Percentiles rank a stretch among this genome's conserved stretches.
phyloP scores from a whole-genome alignment of 2,888 invertebrate species.

The Phrixothrix hirtus region DNA sequence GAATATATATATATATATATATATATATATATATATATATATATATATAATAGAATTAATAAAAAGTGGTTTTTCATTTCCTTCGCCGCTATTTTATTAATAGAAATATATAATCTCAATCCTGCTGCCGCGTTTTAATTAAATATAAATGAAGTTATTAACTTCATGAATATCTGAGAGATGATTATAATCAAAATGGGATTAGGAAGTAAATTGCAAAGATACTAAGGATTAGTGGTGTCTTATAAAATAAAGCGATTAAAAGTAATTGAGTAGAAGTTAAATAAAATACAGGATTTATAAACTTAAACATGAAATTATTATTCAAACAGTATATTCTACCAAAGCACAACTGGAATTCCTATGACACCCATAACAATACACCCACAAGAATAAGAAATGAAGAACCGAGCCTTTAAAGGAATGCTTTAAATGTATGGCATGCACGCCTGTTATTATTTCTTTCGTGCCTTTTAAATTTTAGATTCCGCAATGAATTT shows the following conservation, averaged over 20 bases:
- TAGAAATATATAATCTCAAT: background rate
- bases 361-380: background rate
- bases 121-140: background rate
- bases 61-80: background rate
- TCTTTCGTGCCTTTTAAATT: too few species aligned
- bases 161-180: too few species aligned
- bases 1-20: too few species aligned
- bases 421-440: background rate
- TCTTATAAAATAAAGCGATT: too few species aligned
- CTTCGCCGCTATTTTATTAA: background rate
- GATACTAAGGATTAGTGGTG: too few species aligned
- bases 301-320: too few species aligned
- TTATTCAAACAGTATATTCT: background rate
- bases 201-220: too few species aligned
- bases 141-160: too few species aligned
- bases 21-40: background rate
- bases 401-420: constrained; percentile 2
- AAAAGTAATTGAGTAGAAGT: too few species aligned
- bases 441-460: too few species aligned
- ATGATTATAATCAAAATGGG: too few species aligned
- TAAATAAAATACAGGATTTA: background rate
- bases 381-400: background rate
- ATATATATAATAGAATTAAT: background rate
- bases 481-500: too few species aligned
- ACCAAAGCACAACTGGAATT: background rate